Percentiles rank a stretch among this genome's conserved stretches.
These are phyloP conservation scores for Salticus scenicus DNA, from an alignment of 2,888 invertebrate genomes.

Conservation along the genomic window DNA sequence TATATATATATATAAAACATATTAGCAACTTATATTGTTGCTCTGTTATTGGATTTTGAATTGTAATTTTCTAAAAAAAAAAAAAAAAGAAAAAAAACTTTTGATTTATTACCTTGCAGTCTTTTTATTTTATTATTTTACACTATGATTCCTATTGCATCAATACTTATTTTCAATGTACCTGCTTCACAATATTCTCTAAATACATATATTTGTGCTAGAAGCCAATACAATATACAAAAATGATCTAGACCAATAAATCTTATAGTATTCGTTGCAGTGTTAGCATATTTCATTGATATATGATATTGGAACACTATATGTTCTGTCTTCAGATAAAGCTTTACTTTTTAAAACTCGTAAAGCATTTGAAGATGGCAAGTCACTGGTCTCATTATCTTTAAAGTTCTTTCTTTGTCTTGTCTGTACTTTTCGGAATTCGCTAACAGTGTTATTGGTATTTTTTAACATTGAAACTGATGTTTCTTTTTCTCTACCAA, in stretches of 20 bases:
- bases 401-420: neutral
- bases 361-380: neutral
- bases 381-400: neutral
- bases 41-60: neutral
- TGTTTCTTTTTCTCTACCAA: no score
- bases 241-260: no score
- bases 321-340: neutral
- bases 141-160: neutral
- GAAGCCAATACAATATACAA: no score
- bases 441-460: no score
- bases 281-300: neutral
- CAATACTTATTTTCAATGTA: neutral
- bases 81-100: no score
- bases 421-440: no score
- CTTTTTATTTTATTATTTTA: neutral
- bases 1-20: no score
- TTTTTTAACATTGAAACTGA: no score
- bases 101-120: no score
- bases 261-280: neutral
- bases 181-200: no score
- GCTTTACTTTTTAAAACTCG: neutral
- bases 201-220: no score
- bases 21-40: neutral
- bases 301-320: neutral
- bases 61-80: no score